phyloP scores from a whole-genome alignment of 2,113 vertebrate genomes.

The Notarius lentiginosus region DNA sequence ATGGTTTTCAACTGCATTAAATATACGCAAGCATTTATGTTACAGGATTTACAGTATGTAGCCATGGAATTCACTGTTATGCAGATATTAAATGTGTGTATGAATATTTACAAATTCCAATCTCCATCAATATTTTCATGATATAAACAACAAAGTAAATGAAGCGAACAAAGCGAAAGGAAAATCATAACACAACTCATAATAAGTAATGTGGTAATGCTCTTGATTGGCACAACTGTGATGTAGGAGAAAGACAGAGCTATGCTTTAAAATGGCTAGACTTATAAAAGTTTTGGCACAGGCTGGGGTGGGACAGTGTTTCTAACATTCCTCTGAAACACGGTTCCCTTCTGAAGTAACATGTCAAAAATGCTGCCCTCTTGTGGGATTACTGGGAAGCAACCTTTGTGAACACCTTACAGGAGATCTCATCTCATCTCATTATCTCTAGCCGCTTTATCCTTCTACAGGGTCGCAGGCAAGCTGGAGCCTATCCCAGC shows the following conservation, averaged over 20 bases:
- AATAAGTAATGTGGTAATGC: not conserved
- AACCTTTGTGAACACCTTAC: not conserved
- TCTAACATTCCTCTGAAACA: slow-evolving; percentile 19
- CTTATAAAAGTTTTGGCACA: not conserved
- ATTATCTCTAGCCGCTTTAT: too few relatives aligned
- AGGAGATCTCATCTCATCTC: too few relatives aligned
- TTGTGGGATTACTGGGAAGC: slow-evolving; percentile 56
- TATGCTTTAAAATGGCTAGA: slow-evolving; percentile 25
- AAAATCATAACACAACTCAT: not conserved
- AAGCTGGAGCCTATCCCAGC: too few relatives aligned
- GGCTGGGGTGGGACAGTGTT: slow-evolving; percentile 7
- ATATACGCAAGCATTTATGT: not conserved
- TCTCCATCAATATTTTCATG: not conserved
- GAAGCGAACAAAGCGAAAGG: not conserved
- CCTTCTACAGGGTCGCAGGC: too few relatives aligned
- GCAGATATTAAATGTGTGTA: not conserved
- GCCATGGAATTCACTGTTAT: not conserved
- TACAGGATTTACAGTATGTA: not conserved
- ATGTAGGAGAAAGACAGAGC: not conserved
- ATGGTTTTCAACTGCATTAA: not conserved
- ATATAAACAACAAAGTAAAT: not conserved
- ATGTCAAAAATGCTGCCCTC: slow-evolving; percentile 61
- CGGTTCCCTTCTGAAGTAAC: not conserved
- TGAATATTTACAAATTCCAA: not conserved
- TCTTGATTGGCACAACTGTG: not conserved